Conservation (phyloP, 2,797 vertebrate species). For the Myotis findleyi region DNA sequence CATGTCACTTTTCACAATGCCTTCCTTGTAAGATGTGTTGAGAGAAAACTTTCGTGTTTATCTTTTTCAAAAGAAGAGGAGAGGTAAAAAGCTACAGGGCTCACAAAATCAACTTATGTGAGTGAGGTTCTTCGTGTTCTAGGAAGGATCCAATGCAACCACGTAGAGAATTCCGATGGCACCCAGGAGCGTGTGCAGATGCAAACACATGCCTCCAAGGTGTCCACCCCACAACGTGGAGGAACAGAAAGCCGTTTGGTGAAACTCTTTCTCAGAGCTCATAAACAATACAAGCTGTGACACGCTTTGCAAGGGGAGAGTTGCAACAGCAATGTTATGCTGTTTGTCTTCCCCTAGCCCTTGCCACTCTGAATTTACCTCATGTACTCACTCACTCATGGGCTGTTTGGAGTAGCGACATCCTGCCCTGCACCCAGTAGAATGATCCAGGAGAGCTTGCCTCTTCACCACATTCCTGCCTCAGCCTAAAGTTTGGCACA, state of each 20-base stretch:
- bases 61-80: neutral
- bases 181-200: neutral
- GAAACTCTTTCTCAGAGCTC: neutral
- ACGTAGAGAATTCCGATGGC: neutral
- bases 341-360: neutral
- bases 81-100: neutral
- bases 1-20: neutral
- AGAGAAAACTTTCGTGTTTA: neutral
- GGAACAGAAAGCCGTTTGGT: neutral
- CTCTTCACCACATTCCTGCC: rapidly evolving
- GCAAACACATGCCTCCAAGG: neutral
- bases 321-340: rapidly evolving
- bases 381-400: rapidly evolving
- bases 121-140: neutral
- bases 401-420: neutral
- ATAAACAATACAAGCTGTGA: rapidly evolving
- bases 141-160: neutral
- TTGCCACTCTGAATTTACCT: neutral
- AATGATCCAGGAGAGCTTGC: neutral
- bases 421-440: too few species aligned
- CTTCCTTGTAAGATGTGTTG: neutral
- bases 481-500: too few species aligned
- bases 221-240: neutral
- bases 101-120: neutral
- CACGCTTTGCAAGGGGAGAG: neutral